phyloP scores from a whole-genome alignment of 2,113 vertebrate genomes.

The Papio anubis region DNA sequence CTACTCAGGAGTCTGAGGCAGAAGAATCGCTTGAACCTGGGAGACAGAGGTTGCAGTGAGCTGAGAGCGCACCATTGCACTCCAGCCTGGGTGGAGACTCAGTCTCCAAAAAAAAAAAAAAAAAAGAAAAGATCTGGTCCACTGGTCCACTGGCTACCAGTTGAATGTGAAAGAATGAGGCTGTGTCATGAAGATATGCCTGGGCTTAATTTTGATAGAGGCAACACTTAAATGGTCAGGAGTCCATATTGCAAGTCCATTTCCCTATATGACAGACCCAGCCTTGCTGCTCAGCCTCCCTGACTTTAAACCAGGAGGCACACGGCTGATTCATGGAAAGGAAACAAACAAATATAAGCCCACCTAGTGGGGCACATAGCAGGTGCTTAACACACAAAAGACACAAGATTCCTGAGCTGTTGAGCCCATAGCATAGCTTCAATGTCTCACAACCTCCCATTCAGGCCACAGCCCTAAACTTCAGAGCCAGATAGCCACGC shows the following conservation, averaged over 20 bases:
- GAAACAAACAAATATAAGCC: accelerated
- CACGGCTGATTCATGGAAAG: accelerated
- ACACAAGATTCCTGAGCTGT: neutral
- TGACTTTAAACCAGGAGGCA: neutral
- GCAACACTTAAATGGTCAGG: neutral
- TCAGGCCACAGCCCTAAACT: neutral
- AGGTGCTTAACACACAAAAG: too few relatives aligned
- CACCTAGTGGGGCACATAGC: accelerated
- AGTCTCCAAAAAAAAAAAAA: too few relatives aligned
- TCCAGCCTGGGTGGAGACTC: too few relatives aligned
- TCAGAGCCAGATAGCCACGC: neutral
- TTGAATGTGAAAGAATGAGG: accelerated
- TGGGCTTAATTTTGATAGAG: neutral
- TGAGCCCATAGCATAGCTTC: accelerated
- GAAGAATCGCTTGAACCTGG: too few relatives aligned
- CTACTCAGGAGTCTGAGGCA: too few relatives aligned
- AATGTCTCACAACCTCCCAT: accelerated
- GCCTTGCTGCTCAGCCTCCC: accelerated
- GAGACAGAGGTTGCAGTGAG: too few relatives aligned
- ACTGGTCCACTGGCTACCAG: neutral
- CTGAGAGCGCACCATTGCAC: too few relatives aligned
- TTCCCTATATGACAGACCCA: accelerated
- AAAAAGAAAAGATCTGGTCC: too few relatives aligned
- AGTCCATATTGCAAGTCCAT: accelerated
- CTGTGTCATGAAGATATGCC: accelerated